Base-by-base conservation (phyloP, 2,888 invertebrate species). In the Pristionchus arcanus region DNA sequence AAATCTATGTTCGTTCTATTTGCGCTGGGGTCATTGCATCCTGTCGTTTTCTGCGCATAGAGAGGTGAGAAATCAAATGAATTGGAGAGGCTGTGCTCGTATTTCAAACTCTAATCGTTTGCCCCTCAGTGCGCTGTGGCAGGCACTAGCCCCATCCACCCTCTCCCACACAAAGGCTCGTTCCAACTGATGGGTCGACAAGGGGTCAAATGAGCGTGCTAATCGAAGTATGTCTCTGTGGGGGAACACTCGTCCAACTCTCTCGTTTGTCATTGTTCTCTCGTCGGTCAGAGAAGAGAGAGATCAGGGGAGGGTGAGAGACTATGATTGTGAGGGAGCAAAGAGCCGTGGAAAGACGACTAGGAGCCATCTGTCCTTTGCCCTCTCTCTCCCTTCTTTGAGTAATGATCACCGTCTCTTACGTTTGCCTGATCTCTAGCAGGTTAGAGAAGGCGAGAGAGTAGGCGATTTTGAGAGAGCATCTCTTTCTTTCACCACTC, bases 141-240 rank as follows among this genome's bases (percentile, higher is more conserved):
- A 74, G 37, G 1, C 37, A 37, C 13, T 74, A 19, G 37, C 37
- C 21, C 68, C 25, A 21, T 59, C 25, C 42, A 49, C 42, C 59
- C 59, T 59, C 25, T 13, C 16, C 15, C 68, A 11, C 37, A 74
- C 74, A 74, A 74, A 74, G 74, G 37, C 37, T 37, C 74, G 37
- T 37, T 74, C 13, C 7, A 34, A 37, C 25, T 42, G 74, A 74
- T 74, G 74, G 37, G 31, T 63, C 31, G 68, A 19, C 31, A 28
- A 63, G 74, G 74, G 74, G 74, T 74, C 74, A 74, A 49, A 74
- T 74, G 74, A 74, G 74, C 74, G 74, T 74, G 74, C 68, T 74
- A 74, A 74, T 74, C 74, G 16, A 7, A 74, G 74, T 74, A n/a
- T n/a, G 74, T 13, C 28, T n/a, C 66, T 59, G 19, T 59, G 21